phyloP scores from a whole-genome alignment of 2,888 invertebrate genomes.

The Cremastinae sp. region DNA sequence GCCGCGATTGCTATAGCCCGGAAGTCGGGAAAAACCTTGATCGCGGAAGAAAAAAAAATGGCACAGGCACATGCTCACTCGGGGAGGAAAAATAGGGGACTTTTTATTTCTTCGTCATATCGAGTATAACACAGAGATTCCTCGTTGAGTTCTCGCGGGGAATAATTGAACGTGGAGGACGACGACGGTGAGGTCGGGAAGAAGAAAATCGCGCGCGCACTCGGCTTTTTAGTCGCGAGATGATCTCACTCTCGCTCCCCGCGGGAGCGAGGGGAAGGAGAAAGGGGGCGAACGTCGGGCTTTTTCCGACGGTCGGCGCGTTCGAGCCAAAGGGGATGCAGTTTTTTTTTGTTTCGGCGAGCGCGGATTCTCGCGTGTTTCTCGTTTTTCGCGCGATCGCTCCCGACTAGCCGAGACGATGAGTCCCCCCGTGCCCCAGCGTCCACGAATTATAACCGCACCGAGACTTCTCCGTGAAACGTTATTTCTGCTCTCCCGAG shows the following conservation, averaged over 20 bases:
- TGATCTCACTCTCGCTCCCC: slow-evolving; percentile 51
- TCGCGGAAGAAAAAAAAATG: background rate
- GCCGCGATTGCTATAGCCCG: no score
- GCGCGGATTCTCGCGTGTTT: background rate
- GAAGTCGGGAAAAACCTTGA: no score
- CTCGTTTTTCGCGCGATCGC: background rate
- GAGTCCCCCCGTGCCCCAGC: background rate
- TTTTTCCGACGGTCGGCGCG: slow-evolving; percentile 19
- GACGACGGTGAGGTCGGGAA: slow-evolving; percentile 48
- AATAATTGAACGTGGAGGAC: slow-evolving; percentile 57
- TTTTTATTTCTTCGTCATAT: slow-evolving; percentile 7
- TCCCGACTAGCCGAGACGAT: background rate
- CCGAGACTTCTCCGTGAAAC: slow-evolving; percentile 22
- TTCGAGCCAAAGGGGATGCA: slow-evolving; percentile 22
- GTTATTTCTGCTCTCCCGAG: slow-evolving; percentile 24
- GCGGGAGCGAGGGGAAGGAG: slow-evolving; percentile 44
- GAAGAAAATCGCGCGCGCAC: slow-evolving; percentile 56
- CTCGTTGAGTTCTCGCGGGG: slow-evolving; percentile 1
- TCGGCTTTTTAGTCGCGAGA: slow-evolving; percentile 56
- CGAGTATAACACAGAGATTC: slow-evolving; percentile 7
- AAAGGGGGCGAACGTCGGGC: slow-evolving; percentile 8
- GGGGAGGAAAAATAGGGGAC: background rate
- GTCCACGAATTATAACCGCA: slow-evolving; percentile 23
- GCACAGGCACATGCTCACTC: background rate
- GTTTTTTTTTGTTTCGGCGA: slow-evolving; percentile 11